These are phyloP conservation scores for Ctenoplectra terminalis DNA, from an alignment of 1,140 invertebrate genomes.

Conservation along the genomic window DNA sequence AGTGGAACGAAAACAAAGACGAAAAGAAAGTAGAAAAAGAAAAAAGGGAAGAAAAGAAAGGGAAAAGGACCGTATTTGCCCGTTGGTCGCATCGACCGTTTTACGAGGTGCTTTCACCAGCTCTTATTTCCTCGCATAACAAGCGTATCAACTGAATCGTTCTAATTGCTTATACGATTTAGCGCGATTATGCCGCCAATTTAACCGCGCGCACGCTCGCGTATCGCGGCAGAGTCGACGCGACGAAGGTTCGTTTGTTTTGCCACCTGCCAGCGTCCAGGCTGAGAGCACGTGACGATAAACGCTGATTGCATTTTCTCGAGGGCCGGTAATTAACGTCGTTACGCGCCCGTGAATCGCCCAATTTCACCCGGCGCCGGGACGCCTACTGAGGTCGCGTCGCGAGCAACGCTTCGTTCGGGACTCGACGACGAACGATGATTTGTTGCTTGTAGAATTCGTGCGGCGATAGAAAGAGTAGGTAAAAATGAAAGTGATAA, in stretches of 20 bases:
- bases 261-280: constrained; percentile 1
- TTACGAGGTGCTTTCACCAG: neutral
- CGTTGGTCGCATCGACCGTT: neutral
- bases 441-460: no score
- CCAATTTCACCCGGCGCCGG: constrained; percentile 15
- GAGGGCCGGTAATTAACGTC: constrained; percentile 54
- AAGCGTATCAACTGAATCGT: constrained; percentile 40
- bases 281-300: constrained; percentile 4
- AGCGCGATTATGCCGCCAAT: constrained; percentile 52
- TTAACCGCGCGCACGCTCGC: neutral
- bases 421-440: neutral
- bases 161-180: constrained; percentile 57
- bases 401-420: neutral
- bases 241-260: constrained; percentile 34
- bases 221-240: neutral
- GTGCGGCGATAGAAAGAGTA: no score
- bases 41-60: no score
- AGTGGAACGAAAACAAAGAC: neutral
- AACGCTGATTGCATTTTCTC: constrained; percentile 56
- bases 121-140: constrained; percentile 20
- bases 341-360: constrained; percentile 31
- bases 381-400: neutral
- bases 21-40: neutral
- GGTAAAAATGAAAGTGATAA: no score
- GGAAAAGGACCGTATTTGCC: neutral